Base-by-base conservation (phyloP, 2,888 invertebrate genomes). In the Galerucella pusilla region DNA sequence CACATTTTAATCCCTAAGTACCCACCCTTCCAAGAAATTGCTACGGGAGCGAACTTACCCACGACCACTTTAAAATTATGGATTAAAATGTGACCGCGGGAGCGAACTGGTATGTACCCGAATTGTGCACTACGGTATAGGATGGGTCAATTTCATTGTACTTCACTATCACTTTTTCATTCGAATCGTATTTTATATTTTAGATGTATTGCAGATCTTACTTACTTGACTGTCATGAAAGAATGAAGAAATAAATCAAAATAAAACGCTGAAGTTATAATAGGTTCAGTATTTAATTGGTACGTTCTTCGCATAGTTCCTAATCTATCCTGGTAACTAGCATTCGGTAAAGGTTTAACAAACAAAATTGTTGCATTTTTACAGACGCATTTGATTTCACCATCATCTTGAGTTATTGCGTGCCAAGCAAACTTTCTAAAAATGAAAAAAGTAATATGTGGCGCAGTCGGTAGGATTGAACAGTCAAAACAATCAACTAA, bases 211-310 rank as follows among this genome's bases (percentile, higher is more conserved):
- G 10, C 2, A 16, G 10, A 57, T 42, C 35, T 42, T 57, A 76
- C 89, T 89, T 90, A 94, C 94, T 92, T 94, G 78, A 94, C 89
- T 9, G 94, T 91, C 80, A 94, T 87, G 83, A 95, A 92, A 4
- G 94, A 91, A 80, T 93, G 89, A 75, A 94, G 86, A 35, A 94
- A 92, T 77, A 97, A 88, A 88, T 97, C 97, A 87, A 96, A 97
- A 88, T 97, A 96, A 88, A 97, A 97, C 6, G 94, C 94, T 0
- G 94, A 92, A 60, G 93, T 91, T 76, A 96, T 92, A 87, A 94
- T 93, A 2, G 94, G 94, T 81, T 92, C 91, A 1, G 90, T 90
- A 81, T 92, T 93, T 85, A 94, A 89, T 85, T 93, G 93, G 85
- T 92, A 94, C 0, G 93, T 92, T 1, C 93, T 93, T 83, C 91